Base-by-base conservation (phyloP, 2,888 invertebrate species). In the Caradrina clavipalpis region DNA sequence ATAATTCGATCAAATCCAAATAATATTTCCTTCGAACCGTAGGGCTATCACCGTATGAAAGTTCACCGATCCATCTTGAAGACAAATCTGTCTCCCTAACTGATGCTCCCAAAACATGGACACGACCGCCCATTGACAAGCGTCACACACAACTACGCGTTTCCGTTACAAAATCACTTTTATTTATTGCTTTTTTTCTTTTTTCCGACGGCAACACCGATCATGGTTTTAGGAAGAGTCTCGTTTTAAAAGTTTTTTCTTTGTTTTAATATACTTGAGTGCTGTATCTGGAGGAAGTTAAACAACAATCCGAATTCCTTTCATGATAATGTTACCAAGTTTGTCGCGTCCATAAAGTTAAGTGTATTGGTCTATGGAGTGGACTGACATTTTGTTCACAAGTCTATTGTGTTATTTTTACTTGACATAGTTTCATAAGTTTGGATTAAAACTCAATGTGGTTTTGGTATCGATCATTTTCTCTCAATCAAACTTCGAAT, bases 101-200 rank as follows among this genome's bases (percentile, higher is more conserved):
- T 76, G 74, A 84, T 76, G 77, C 65, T 15, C 35, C 56, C 17
- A 58, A 51, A 65, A 69, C 62, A 49, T 42, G 39, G 61, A 76
- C 63, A 61, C 72, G 84, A 82, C 84, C 81, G 79, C 75, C 69
- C 78, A 72, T 80, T 81, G 84, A 82, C 84, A 86, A 74, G 80
- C 85, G 88, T 88, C 89, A 90, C 86, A 81, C 86, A 81, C 82
- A 88, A 89, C 88, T 86, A 87, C 87, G 83, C 80, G 80, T 85
- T 88, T 92, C 92, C 92, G 90, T 84, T 86, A 73, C 81, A 73
- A 73, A 87, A 85, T 80, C 80, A 81, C 83, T 80, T 84, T 89
- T 89, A 90, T 92, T 91, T 92, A 92, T 92, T 85, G 82, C 84
- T 75, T 74, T 87, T 84, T 87, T 86, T 83, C 70, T 78, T 86